Conservation (phyloP, 1,140 invertebrate genomes). For the Akabosia matsudoensis region DNA sequence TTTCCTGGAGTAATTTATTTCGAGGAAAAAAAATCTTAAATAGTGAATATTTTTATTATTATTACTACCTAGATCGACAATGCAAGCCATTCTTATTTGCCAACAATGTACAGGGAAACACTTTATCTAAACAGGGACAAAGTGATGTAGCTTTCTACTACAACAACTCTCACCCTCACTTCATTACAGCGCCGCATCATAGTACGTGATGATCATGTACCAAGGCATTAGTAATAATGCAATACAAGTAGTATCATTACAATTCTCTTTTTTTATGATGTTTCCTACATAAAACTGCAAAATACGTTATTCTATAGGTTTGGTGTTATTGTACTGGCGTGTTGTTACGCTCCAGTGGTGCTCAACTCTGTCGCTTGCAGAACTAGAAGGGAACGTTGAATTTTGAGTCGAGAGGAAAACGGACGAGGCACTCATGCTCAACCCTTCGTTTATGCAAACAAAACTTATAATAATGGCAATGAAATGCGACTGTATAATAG, state of each 20-base stretch:
- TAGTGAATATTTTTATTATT: too few species aligned
- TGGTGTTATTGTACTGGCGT: not conserved
- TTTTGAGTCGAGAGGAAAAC: not conserved
- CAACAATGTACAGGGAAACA: too few species aligned
- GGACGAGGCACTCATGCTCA: not conserved
- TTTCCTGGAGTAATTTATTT: too few species aligned
- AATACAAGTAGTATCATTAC: not conserved
- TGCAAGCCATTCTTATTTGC: too few species aligned
- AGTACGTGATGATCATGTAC: too few species aligned
- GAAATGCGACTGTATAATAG: not conserved
- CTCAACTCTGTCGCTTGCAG: not conserved
- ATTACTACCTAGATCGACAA: too few species aligned
- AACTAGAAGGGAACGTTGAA: not conserved
- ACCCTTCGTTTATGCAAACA: not conserved
- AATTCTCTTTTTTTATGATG: not conserved
- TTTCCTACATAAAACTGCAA: not conserved
- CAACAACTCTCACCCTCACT: too few species aligned
- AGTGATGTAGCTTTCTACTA: too few species aligned
- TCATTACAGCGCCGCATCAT: too few species aligned
- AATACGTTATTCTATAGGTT: not conserved
- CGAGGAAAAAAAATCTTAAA: too few species aligned
- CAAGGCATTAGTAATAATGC: too few species aligned
- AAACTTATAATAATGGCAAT: not conserved
- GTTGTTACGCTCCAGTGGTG: slow-evolving; percentile 3
- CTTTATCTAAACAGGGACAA: too few species aligned